Evolutionary conservation across 2,888 invertebrate genomes (phyloP).

Genomic region (Limnephilus rhombicus): DNA sequence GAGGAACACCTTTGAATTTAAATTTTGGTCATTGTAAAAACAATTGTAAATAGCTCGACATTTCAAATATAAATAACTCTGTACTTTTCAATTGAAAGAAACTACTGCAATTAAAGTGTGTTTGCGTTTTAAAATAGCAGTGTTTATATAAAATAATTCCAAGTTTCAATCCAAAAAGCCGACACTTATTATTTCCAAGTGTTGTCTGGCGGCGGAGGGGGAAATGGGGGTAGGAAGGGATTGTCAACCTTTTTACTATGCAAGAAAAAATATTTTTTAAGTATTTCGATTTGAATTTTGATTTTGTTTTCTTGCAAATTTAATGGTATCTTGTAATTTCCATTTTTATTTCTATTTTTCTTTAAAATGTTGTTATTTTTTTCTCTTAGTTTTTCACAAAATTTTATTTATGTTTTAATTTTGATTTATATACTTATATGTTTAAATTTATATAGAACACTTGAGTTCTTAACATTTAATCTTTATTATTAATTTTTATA

Average conservation of each 20-base stretch:
- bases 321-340: too few relatives aligned
- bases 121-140: not conserved
- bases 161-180: not conserved
- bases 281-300: too few relatives aligned
- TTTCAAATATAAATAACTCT: not conserved
- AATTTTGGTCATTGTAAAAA: not conserved
- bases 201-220: conserved; percentile 9
- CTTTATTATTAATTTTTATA: too few relatives aligned
- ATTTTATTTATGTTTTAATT: too few relatives aligned
- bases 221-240: not conserved
- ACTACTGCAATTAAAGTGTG: not conserved
- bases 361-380: too few relatives aligned
- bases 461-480: too few relatives aligned
- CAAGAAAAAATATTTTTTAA: not conserved
- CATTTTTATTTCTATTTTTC: too few relatives aligned
- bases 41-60: not conserved
- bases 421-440: too few relatives aligned
- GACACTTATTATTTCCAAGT: not conserved
- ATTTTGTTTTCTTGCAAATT: too few relatives aligned
- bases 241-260: not conserved
- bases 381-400: too few relatives aligned
- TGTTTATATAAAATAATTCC: not conserved
- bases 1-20: not conserved
- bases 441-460: too few relatives aligned
- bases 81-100: not conserved